Conservation (phyloP, 2,113 vertebrate genomes). For the Paracanthobrama guichenoti region DNA sequence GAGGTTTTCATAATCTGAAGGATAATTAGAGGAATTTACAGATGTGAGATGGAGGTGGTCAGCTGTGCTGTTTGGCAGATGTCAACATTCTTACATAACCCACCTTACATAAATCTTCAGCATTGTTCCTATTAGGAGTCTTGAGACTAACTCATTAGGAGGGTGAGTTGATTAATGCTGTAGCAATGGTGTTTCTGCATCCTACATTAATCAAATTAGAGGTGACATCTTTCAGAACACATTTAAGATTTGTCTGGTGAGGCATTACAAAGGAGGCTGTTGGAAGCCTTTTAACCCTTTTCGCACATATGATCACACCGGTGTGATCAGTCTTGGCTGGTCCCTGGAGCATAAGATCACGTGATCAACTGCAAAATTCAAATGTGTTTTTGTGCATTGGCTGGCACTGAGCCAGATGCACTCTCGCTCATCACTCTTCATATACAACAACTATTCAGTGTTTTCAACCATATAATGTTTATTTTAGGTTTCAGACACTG, state of each 20-base stretch:
- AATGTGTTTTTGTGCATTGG: no score
- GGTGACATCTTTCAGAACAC: slow-evolving; percentile 10
- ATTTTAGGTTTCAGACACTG: no score
- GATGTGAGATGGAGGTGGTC: neutral
- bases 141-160: slow-evolving; percentile 12
- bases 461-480: no score
- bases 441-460: no score
- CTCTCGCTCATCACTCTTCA: no score
- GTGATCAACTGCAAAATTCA: no score
- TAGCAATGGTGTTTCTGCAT: slow-evolving; percentile 1
- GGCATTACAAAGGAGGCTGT: neutral
- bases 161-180: neutral
- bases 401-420: no score
- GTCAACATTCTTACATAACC: slow-evolving; percentile 33
- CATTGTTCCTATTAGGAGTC: neutral
- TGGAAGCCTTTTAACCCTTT: neutral
- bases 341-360: no score
- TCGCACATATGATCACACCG: no score
- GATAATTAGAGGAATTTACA: neutral
- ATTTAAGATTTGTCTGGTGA: neutral
- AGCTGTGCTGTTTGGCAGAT: slow-evolving; percentile 7
- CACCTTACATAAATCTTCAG: neutral
- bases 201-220: slow-evolving; percentile 7
- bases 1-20: neutral
- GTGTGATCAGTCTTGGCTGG: no score